phyloP scores from a whole-genome alignment of 2,113 vertebrate genomes.

The crab-eating macaque (Macaca fascicularis) region DNA sequence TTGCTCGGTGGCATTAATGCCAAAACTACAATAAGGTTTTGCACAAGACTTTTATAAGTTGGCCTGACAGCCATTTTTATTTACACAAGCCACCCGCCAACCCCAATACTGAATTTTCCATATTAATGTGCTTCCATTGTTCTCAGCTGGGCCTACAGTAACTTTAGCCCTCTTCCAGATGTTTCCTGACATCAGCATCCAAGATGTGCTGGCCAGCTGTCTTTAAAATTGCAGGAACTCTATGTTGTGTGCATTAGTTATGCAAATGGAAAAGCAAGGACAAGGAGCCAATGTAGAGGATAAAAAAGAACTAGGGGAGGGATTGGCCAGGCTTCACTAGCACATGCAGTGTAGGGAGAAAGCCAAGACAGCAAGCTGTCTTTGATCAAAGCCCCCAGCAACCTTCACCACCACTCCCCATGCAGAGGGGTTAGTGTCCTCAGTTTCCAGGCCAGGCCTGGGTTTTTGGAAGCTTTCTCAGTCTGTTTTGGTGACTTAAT shows the following conservation, averaged over 20 bases:
- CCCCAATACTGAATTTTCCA: conserved; percentile 50
- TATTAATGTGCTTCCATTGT: conserved; percentile 70
- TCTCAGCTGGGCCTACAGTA: conserved; percentile 53
- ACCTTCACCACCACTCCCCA: neutral
- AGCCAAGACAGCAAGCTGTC: conserved; percentile 60
- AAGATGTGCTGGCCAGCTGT: conserved; percentile 64
- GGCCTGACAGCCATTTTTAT: conserved; percentile 56
- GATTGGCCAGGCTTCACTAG: neutral
- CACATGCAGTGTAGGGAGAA: neutral
- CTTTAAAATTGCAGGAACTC: conserved; percentile 50
- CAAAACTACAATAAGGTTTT: neutral
- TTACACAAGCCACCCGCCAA: neutral
- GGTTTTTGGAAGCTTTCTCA: conserved; percentile 35
- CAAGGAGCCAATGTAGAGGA: conserved; percentile 34
- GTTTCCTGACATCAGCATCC: conserved; percentile 66
- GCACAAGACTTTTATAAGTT: neutral
- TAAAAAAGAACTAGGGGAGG: neutral
- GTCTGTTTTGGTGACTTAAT: neutral
- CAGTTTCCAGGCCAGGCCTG: neutral
- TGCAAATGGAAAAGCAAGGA: conserved; percentile 65
- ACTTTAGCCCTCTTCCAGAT: conserved; percentile 67
- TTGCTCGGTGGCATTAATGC: neutral
- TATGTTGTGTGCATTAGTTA: conserved; percentile 64
- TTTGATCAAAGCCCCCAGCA: conserved; percentile 53
- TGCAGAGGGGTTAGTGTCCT: neutral